A percentile compares a stretch with the other conserved stretches of the same genome.
These are phyloP conservation scores for Apamea sordens DNA, from an alignment of 2,888 invertebrate genomes.

Conservation along the genomic window DNA sequence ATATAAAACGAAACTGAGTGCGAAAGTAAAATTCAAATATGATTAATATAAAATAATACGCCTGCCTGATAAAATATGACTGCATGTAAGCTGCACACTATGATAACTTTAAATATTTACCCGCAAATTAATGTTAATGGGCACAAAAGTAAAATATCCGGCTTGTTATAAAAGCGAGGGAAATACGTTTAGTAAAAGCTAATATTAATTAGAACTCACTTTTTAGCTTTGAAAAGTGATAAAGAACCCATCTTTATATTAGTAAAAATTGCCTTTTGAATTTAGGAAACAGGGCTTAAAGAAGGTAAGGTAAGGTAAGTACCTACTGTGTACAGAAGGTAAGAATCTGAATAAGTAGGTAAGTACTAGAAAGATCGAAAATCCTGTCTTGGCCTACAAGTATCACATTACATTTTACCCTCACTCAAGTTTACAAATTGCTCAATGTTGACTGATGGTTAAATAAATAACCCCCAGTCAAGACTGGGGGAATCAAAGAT, in stretches of 20 bases:
- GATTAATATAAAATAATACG: conserved; percentile 54
- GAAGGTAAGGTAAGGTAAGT: too few species aligned
- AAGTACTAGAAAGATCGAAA: neutral
- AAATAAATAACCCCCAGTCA: neutral
- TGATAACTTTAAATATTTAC: conserved; percentile 49
- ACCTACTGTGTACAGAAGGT: too few species aligned
- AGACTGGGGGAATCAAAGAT: neutral
- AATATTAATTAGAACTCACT: conserved; percentile 34
- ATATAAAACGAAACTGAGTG: conserved; percentile 53
- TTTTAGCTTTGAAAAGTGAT: conserved; percentile 7
- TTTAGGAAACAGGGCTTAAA: neutral
- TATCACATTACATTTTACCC: neutral
- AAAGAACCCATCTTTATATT: conserved; percentile 24
- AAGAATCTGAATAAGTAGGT: neutral
- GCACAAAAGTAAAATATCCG: conserved; percentile 38
- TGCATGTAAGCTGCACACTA: conserved; percentile 50
- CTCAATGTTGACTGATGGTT: neutral
- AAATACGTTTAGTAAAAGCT: conserved; percentile 25
- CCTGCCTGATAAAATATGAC: conserved; percentile 33
- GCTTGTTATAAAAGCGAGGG: conserved; percentile 36
- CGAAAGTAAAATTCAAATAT: conserved; percentile 61
- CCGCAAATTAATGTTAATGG: conserved; percentile 36
- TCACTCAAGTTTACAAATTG: neutral
- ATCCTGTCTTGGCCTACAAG: too few species aligned
- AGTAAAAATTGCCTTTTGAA: neutral